Conservation (phyloP, 2,888 invertebrate genomes). For the Zootermopsis nevadensis region DNA sequence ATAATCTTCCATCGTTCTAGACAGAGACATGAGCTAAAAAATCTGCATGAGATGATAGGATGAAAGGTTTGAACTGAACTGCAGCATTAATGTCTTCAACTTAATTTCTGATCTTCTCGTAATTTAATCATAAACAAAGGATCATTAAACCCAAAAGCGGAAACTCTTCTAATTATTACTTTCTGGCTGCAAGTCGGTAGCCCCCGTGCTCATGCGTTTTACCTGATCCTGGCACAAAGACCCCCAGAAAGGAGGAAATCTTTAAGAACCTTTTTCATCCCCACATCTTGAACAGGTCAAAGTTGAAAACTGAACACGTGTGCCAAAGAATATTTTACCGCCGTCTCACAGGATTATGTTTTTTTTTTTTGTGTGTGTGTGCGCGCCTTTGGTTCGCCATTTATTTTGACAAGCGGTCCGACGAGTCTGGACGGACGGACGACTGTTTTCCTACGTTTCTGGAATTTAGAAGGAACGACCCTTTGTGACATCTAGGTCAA, state of each 20-base stretch:
- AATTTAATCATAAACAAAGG: too few species aligned
- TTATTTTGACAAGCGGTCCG: conserved; percentile 12
- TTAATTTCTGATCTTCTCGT: too few species aligned
- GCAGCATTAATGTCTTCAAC: too few species aligned
- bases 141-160: too few species aligned
- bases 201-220: background rate
- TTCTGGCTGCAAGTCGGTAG: too few species aligned
- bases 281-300: conserved; percentile 13
- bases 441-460: background rate
- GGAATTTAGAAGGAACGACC: conserved; percentile 1
- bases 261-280: background rate
- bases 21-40: too few species aligned
- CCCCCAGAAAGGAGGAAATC: background rate
- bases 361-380: too few species aligned
- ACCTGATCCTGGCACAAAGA: background rate
- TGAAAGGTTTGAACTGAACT: too few species aligned
- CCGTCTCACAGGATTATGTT: background rate
- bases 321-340: background rate
- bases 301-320: background rate
- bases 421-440: background rate
- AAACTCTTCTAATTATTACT: too few species aligned
- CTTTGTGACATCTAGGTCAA: background rate
- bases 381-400: background rate
- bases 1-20: too few species aligned
- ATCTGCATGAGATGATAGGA: too few species aligned